These are phyloP conservation scores for Phengaris arion DNA, from an alignment of 2,888 invertebrate genomes.

Conservation along the genomic window DNA sequence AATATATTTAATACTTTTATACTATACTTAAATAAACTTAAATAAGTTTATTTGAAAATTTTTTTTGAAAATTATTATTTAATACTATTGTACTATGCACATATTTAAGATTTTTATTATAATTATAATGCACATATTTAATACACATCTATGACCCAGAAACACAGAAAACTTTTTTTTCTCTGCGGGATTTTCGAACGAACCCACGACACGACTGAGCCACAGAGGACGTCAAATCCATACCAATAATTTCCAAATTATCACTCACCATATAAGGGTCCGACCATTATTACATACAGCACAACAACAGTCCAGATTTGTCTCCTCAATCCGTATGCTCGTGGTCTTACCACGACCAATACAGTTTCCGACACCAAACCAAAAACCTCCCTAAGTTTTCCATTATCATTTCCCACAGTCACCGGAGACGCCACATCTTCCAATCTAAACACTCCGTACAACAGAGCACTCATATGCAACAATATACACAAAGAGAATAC, in stretches of 20 bases:
- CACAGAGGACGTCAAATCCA: no score
- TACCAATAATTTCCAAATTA: background rate
- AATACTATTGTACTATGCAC: no score
- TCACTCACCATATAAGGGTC: conserved; percentile 72
- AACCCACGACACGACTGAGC: no score
- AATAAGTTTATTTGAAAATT: no score
- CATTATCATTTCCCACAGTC: conserved; percentile 40
- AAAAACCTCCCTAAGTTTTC: conserved; percentile 54
- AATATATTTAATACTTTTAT: no score
- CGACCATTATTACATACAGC: conserved; percentile 69
- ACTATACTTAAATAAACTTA: no score
- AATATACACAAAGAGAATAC: conserved; percentile 63
- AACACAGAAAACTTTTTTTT: no score
- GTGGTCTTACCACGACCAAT: conserved; percentile 60
- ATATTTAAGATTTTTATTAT: no score
- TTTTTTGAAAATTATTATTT: no score
- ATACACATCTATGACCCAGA: no score
- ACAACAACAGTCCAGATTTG: conserved; percentile 64
- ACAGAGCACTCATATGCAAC: conserved; percentile 57
- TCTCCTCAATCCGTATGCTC: conserved; percentile 56
- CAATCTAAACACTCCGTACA: conserved; percentile 64
- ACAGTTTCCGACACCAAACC: conserved; percentile 65
- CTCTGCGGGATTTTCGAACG: no score
- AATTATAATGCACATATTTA: no score
- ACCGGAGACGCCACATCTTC: conserved; percentile 55